Base-by-base conservation (phyloP, 2,888 invertebrate genomes). In the Taenaris catops region DNA sequence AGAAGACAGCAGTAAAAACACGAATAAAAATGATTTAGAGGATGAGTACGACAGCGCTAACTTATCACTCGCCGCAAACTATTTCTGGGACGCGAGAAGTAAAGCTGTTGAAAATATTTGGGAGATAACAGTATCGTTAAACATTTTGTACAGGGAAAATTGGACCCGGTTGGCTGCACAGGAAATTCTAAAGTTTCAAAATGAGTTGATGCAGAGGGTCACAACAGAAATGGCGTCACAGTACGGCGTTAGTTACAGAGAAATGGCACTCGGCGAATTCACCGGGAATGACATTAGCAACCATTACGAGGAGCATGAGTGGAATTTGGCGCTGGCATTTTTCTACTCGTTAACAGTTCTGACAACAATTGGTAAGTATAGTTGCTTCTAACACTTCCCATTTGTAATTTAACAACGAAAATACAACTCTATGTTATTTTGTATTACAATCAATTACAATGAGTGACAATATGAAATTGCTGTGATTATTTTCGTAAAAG, bases 291-390 rank as follows among this genome's bases (percentile, higher is more conserved):
- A 76, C 59, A 51, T 74, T 50, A 62, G 66, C 49, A 71, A 78
- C 71, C 69, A 84, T 72, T 75, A 78, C 49, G 83, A 87, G 49
- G 91, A 92, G 53, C 91, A 92, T 68, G 94, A 95, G 70, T 96
- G 95, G 95, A 95, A 93, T 70, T 92, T 95, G 70, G 94, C 95
- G 34, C 91, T 93, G 60, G 96, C 97, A 34, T 97, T 98, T 83
- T 91, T 98, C 56, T 98, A 97, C 81, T 97, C 97, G 9, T 89
- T 98, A 52, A 97, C 97, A 18, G 96, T 98, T 48, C 89, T 98
- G 56, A 97, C 97, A 28, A 97, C 95, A 42, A 94, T 95, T 68
- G 95, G 95, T 95, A 73, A 92, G 93, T 34, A n/a, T n/a, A n/a
- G n/a, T n/a, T n/a, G n/a, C n/a, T n/a, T n/a, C n/a, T n/a, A n/a